phyloP scores from a whole-genome alignment of 1,140 invertebrate genomes.

The Palaemon carinicauda region DNA sequence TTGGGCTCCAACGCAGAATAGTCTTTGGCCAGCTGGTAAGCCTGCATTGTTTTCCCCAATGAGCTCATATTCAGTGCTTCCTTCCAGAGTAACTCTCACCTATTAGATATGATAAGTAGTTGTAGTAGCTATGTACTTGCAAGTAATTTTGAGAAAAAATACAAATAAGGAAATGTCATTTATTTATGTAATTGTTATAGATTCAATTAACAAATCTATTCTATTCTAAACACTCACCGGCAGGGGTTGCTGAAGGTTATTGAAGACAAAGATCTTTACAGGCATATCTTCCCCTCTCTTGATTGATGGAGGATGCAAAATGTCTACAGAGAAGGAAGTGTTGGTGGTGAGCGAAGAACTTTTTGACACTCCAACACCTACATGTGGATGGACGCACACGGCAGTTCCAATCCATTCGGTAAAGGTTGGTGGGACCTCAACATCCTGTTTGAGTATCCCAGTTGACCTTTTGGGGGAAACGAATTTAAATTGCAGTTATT shows the following conservation, averaged over 20 bases:
- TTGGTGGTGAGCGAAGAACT: constrained; percentile 72
- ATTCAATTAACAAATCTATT: neutral
- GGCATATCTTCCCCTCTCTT: constrained; percentile 75
- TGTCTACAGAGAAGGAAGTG: constrained; percentile 77
- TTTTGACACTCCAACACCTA: constrained; percentile 73
- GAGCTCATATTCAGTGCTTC: neutral
- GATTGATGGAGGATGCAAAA: constrained; percentile 76
- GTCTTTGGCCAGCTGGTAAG: too few species aligned
- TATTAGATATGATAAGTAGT: neutral
- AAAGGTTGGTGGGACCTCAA: constrained; percentile 74
- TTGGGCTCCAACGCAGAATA: too few species aligned
- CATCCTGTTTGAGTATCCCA: too few species aligned
- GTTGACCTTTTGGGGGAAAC: too few species aligned
- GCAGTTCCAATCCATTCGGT: constrained; percentile 78
- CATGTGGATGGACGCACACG: constrained; percentile 72
- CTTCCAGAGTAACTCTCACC: constrained; percentile 1
- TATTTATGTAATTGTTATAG: neutral
- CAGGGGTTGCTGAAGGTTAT: constrained; percentile 74
- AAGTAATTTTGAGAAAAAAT: too few species aligned
- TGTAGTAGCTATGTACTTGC: neutral
- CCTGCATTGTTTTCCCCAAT: too few species aligned
- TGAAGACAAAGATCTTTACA: constrained; percentile 76
- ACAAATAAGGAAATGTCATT: too few species aligned
- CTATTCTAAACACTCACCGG: constrained; percentile 68
- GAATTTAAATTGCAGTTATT: too few species aligned